Evolutionary conservation across 1,140 invertebrate species (phyloP), one percentile per base, ranked within the genome.

Genomic region (Drepana arcuata): DNA sequence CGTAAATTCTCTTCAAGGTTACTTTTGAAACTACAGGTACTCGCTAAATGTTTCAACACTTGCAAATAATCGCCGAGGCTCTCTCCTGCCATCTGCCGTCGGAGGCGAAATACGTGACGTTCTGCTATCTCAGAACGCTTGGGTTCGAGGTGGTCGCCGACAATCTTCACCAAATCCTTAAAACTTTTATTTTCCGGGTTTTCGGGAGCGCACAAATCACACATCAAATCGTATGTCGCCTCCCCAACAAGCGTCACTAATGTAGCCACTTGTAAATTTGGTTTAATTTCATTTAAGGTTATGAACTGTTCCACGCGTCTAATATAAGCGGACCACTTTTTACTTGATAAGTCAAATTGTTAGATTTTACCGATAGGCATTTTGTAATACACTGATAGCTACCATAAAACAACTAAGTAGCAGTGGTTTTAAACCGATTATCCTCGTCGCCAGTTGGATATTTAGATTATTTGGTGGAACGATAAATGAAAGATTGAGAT

Each of bases 291-390:
- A 16, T 41, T 41, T 23, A 41, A 14, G 6, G 16, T 21, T 13
- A 38, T 31, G 9, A 18, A 31, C 26, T 34, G 32, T 34, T 34
- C 33, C n/a, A 34, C 32, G 33, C 40, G 32, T 16, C 40, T 32
- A 7, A 35, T 27, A 9, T 41, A 41, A 6, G 27, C 40, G 16
- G 31, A 14, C 32, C 32, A 34, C 4, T 54, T 31, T 33, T 48
- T 45, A 0, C 41, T 28, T 12, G 21, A 29, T 23, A 48, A 7
- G 18, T 48, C 15, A 14, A 48, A 47, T 0, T 40, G 16, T 36
- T 48, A 26, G 1, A 53, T 16, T 44, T 47, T 52, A 9, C 43
- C 37, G 7, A 52, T 43, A 1, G 40, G 49, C 40, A 52, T 43
- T 34, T 28, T 41, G 28, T 14, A 3, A n/a, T 25, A 25, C 2